Base-by-base conservation (phyloP, 2,113 vertebrate species). In the Cnemophilus loriae region DNA sequence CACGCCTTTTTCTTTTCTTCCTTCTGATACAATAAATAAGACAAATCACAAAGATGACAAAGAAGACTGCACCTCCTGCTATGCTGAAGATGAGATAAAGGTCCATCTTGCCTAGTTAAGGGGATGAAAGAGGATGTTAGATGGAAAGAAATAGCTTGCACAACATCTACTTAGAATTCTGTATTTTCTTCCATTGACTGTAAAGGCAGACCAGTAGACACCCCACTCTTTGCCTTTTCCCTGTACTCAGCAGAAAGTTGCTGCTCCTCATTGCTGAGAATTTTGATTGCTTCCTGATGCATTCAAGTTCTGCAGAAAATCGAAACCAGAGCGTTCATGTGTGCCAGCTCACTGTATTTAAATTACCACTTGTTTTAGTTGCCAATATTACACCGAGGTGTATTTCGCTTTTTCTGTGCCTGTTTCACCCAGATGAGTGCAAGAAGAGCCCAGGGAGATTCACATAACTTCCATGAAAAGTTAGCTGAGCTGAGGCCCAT, bases 1-100 rank as follows among this genome's bases (percentile, higher is more conserved):
- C 53, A 50, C 7, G 11, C 35, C 90, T 87, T 73, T 69, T 55
- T 46, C 26, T 12, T 91, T 49, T 95, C 78, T 50, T 97, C 91
- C 83, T 95, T 75, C 60, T 95, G 80, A 97, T 93, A 49, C 93
- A 97, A 65, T 70, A 97, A 95, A 95, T 77, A 83, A 97, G 60
- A 42, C 94, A 73, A 87, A 49, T 79, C 67, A 95, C 6, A 4
- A 70, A 39, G 69, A 79, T 41, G 39, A 93, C 53, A 27, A 96
- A 59, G 78, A 88, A 16, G 49, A 89, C 3, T 67, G 79, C 46
- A 14, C 95, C 95, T 96, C 93, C 97, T 80, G 56, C 81, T 94
- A 91, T 95, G 83, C 56, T 39, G 73, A 86, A 44, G 76, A 97
- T 92, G 71, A 95, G n/a, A 30, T 94, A 84, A 32, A 90, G 16